A percentile compares a stretch with the other conserved stretches of the same genome.
These are phyloP conservation scores for Peribatodes rhomboidaria DNA, from an alignment of 2,888 invertebrate species.

Conservation along the genomic window DNA sequence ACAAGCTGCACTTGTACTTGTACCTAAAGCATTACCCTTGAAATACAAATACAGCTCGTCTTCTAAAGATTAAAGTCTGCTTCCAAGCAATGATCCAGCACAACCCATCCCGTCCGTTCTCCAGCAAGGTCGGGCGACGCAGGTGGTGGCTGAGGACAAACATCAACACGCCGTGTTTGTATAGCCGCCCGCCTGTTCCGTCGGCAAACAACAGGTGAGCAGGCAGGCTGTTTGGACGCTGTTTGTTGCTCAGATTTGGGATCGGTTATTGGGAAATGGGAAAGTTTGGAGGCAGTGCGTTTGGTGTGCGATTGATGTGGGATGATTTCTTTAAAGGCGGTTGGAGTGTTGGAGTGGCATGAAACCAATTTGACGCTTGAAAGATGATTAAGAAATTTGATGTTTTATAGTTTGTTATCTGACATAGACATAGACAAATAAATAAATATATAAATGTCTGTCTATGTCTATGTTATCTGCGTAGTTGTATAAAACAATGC, in stretches of 20 bases:
- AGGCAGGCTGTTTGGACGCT: conserved; percentile 40
- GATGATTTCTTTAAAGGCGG: not conserved
- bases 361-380: too few relatives aligned
- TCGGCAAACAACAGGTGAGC: conserved; percentile 61
- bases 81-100: conserved; percentile 18
- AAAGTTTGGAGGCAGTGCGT: not conserved
- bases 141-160: conserved; percentile 65
- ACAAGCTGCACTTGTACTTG: not conserved
- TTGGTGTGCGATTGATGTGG: not conserved
- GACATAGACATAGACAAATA: too few relatives aligned
- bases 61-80: conserved; percentile 14
- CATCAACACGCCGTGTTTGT: conserved; percentile 65
- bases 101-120: conserved; percentile 14
- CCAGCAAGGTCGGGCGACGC: conserved; percentile 53
- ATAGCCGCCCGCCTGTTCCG: conserved; percentile 53
- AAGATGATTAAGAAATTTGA: too few relatives aligned
- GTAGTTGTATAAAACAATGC: too few relatives aligned
- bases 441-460: too few relatives aligned
- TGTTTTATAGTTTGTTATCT: too few relatives aligned
- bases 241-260: conserved; percentile 30
- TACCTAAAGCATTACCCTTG: not conserved
- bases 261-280: conserved; percentile 25
- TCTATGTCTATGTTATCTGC: too few relatives aligned
- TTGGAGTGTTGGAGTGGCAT: too few relatives aligned
- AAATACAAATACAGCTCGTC: too few relatives aligned